These are phyloP conservation scores for Ennomos erosarius DNA, from an alignment of 2,888 invertebrate genomes.

Conservation along the genomic window DNA sequence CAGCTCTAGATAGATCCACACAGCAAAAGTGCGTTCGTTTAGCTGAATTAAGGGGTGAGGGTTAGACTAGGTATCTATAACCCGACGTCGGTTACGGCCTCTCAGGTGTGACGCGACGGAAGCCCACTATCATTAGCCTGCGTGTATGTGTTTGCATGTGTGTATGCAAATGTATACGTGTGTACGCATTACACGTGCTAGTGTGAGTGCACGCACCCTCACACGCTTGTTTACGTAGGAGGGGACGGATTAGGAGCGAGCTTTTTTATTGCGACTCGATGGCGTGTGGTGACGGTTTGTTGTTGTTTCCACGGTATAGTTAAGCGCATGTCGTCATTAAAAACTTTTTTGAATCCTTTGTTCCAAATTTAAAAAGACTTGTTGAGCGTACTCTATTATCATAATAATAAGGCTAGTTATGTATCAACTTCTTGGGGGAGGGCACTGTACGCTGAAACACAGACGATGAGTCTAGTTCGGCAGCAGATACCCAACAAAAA, in stretches of 20 bases:
- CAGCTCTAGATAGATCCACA: conserved; percentile 56
- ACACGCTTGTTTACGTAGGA: conserved; percentile 57
- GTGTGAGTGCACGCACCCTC: conserved; percentile 37
- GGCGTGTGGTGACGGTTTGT: conserved; percentile 28
- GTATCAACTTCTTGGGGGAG: too few relatives aligned
- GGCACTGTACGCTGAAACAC: too few relatives aligned
- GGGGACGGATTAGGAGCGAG: conserved; percentile 65
- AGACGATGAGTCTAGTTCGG: too few relatives aligned
- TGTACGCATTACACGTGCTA: conserved; percentile 42
- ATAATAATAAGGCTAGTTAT: too few relatives aligned
- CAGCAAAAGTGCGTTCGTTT: conserved; percentile 60
- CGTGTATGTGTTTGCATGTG: conserved; percentile 59
- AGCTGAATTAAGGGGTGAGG: conserved; percentile 75
- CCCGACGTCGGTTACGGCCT: conserved; percentile 81
- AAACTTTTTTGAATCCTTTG: neutral
- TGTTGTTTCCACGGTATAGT: conserved; percentile 37
- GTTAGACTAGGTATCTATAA: conserved; percentile 75
- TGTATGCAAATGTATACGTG: conserved; percentile 48
- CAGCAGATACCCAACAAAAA: too few relatives aligned
- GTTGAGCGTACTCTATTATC: too few relatives aligned
- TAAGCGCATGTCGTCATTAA: conserved; percentile 15
- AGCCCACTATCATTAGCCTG: conserved; percentile 82
- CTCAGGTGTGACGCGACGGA: conserved; percentile 86
- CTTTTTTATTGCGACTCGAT: conserved; percentile 44
- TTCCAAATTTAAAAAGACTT: too few relatives aligned